Conservation (phyloP, 64 coral and sea anemone genomes). For the Acropora yongei region DNA sequence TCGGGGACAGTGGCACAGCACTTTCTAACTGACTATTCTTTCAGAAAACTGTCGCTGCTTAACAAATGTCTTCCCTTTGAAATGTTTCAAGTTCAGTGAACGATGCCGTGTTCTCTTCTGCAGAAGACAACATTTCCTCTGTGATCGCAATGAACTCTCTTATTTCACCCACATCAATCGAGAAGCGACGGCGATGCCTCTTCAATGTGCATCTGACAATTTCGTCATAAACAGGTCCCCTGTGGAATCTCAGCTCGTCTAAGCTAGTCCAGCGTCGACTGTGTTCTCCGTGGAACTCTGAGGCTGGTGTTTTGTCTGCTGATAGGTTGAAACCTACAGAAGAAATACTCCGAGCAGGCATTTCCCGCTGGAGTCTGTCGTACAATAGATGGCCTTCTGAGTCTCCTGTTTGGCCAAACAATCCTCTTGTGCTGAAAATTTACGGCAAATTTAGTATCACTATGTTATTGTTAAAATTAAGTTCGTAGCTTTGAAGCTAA, state of each 20-base stretch:
- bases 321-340: too few species aligned
- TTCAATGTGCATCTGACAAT: neutral
- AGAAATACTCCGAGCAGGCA: neutral
- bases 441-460: too few species aligned
- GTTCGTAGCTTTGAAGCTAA: too few species aligned
- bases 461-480: too few species aligned
- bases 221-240: neutral
- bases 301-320: too few species aligned
- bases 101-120: neutral
- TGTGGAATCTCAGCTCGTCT: neutral
- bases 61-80: too few species aligned
- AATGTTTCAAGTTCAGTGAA: too few species aligned
- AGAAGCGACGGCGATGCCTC: neutral
- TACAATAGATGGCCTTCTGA: neutral
- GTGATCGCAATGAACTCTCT: conserved; percentile 19
- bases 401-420: neutral
- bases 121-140: neutral
- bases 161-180: conserved; percentile 15
- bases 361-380: neutral
- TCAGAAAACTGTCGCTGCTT: too few species aligned
- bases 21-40: too few species aligned
- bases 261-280: too few species aligned
- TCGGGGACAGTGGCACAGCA: too few species aligned
- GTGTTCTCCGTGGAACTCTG: too few species aligned
- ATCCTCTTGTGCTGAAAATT: neutral